Conservation (phyloP, 2,113 vertebrate genomes). For the Plectropomus leopardus region DNA sequence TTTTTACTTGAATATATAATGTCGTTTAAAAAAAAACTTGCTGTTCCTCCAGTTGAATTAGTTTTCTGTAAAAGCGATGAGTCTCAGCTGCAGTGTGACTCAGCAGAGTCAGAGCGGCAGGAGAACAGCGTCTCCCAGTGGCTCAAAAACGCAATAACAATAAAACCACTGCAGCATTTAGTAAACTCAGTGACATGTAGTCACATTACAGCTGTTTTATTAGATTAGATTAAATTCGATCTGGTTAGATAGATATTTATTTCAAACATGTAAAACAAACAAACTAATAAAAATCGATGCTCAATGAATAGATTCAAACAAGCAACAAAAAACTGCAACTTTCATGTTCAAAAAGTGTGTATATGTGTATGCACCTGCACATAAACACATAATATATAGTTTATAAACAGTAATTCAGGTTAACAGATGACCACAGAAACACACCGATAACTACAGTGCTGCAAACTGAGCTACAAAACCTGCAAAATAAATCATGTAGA, state of each 20-base stretch:
- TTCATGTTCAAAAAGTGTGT: too few relatives aligned
- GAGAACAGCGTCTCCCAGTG: constrained; percentile 53
- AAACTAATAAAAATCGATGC: too few relatives aligned
- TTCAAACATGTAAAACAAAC: too few relatives aligned
- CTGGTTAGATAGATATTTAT: too few relatives aligned
- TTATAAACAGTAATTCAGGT: too few relatives aligned
- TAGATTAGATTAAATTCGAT: too few relatives aligned
- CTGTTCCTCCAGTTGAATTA: not conserved
- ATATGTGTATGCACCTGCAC: too few relatives aligned
- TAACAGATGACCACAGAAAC: too few relatives aligned
- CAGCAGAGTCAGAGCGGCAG: constrained; percentile 56
- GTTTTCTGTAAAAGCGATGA: not conserved
- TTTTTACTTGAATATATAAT: not conserved
- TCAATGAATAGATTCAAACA: too few relatives aligned
- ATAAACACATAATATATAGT: too few relatives aligned
- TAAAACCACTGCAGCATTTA: not conserved
- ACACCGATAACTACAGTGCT: not conserved
- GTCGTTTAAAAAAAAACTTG: not conserved
- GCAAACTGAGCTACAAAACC: not conserved
- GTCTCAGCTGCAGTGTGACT: constrained; percentile 76
- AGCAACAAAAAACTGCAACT: too few relatives aligned
- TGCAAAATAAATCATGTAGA: not conserved
- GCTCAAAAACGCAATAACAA: not conserved
- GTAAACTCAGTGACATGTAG: not conserved
- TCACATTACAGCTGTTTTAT: not conserved